phyloP scores from a whole-genome alignment of 2,113 vertebrate species.

The Myrmecophaga tridactyla region DNA sequence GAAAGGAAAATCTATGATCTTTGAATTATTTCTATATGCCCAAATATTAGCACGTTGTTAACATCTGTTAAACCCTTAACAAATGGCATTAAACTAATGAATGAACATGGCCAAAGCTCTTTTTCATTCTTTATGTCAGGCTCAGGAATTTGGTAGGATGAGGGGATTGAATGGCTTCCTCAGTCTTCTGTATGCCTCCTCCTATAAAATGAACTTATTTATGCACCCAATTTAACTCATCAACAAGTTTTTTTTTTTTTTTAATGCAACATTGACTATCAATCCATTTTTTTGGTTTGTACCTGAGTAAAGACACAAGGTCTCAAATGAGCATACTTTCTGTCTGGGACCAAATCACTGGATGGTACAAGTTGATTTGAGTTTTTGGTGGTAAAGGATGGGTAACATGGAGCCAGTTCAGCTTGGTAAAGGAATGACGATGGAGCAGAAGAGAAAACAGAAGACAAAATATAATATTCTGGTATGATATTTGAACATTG shows the following conservation, averaged over 20 bases:
- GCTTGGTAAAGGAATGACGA: neutral
- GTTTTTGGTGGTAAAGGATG: neutral
- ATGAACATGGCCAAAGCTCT: neutral
- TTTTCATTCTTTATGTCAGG: neutral
- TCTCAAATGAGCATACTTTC: neutral
- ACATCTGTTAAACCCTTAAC: neutral
- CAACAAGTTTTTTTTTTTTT: too few species aligned
- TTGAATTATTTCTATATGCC: neutral
- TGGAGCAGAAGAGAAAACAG: neutral
- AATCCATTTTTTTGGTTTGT: fast-evolving
- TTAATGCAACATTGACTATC: neutral
- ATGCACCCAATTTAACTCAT: neutral
- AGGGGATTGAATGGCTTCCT: neutral
- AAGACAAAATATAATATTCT: neutral
- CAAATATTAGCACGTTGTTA: neutral
- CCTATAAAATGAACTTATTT: neutral
- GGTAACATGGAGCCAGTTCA: neutral
- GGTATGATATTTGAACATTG: neutral
- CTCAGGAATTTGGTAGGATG: neutral
- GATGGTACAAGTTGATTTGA: neutral
- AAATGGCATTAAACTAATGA: neutral
- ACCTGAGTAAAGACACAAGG: neutral
- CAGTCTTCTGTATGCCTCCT: neutral
- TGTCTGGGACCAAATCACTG: neutral
- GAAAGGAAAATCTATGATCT: neutral